These are phyloP conservation scores for Onychostruthus taczanowskii DNA, from an alignment of 2,113 vertebrate species.

Conservation along the genomic window DNA sequence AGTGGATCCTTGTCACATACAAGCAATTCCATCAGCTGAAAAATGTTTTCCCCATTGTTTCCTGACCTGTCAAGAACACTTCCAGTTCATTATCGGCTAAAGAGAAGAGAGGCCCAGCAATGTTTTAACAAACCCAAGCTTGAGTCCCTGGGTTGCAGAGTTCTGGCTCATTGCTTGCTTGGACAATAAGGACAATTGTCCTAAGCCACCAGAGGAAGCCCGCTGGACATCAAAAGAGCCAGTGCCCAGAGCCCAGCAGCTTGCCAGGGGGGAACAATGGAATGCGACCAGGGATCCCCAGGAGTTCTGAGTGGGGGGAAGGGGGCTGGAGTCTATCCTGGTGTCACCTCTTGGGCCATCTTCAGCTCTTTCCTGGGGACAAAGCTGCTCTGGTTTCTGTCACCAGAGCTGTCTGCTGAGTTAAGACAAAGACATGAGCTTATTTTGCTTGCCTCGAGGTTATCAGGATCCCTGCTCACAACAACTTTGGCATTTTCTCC, in stretches of 20 bases:
- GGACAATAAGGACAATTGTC: background rate
- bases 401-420: background rate
- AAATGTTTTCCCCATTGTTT: background rate
- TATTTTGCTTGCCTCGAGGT: background rate
- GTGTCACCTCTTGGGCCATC: background rate
- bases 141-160: background rate
- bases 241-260: accelerated
- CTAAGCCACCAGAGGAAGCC: background rate
- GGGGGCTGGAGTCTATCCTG: background rate
- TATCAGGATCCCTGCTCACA: background rate
- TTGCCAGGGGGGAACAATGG: background rate
- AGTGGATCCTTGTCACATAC: background rate
- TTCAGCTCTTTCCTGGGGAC: background rate
- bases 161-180: background rate
- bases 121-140: background rate
- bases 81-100: background rate
- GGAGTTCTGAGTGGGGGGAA: background rate
- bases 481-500: background rate
- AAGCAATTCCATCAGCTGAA: background rate
- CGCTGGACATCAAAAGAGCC: background rate
- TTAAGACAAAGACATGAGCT: background rate
- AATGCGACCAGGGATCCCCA: background rate
- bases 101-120: background rate
- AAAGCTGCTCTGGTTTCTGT: background rate
- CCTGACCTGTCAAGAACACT: background rate